phyloP scores from a whole-genome alignment of 2,888 invertebrate species.

The Acleris holmiana region DNA sequence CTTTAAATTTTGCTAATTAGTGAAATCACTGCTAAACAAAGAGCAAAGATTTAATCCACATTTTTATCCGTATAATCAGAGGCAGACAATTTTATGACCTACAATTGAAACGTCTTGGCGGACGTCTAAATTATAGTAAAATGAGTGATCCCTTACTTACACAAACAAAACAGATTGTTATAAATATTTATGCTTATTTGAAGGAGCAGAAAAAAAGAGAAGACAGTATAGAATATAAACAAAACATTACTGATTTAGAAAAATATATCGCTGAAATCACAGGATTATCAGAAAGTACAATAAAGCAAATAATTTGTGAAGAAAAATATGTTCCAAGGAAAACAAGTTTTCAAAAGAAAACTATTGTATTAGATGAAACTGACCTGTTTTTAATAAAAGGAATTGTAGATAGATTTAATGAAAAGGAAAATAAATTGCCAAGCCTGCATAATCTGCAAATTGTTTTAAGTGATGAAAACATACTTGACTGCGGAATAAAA shows the following conservation, averaged over 20 bases:
- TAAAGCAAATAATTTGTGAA: not conserved
- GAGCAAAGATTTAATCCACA: too few relatives aligned
- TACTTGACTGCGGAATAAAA: not conserved
- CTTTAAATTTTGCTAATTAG: too few relatives aligned
- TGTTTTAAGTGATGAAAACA: not conserved
- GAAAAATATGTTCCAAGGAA: not conserved
- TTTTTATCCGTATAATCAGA: too few relatives aligned
- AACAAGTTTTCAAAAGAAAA: too few relatives aligned
- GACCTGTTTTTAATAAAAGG: not conserved
- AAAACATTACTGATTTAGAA: not conserved
- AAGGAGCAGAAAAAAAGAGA: not conserved
- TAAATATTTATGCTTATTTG: constrained; percentile 1
- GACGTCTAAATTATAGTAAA: not conserved
- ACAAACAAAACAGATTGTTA: not conserved
- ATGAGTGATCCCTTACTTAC: not conserved
- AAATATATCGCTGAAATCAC: constrained; percentile 4
- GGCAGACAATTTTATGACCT: not conserved
- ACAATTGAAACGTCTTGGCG: not conserved
- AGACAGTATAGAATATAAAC: not conserved
- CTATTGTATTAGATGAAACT: not conserved
- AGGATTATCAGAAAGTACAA: not conserved
- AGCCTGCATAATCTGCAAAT: not conserved
- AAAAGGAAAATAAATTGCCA: not conserved
- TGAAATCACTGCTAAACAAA: too few relatives aligned
- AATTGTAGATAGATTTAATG: not conserved